These are phyloP conservation scores for Pipra filicauda DNA, from an alignment of 2,113 vertebrate genomes.

Conservation along the genomic window DNA sequence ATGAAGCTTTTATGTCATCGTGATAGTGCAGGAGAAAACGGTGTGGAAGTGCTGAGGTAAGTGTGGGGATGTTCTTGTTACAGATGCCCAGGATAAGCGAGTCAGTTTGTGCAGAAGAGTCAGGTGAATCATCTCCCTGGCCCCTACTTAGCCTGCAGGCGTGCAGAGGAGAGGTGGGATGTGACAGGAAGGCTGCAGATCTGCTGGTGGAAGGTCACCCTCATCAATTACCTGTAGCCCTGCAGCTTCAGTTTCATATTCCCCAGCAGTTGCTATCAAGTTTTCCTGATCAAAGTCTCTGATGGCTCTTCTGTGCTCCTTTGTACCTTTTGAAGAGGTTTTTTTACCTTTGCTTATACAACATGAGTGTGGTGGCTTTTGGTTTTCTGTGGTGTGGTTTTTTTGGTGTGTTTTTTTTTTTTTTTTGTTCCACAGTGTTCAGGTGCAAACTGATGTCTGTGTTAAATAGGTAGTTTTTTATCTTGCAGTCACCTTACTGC, in stretches of 20 bases:
- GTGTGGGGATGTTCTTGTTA: neutral
- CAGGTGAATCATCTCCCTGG: neutral
- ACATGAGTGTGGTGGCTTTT: neutral
- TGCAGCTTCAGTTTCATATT: neutral
- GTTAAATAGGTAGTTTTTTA: neutral
- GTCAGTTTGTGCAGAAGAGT: neutral
- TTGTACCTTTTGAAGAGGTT: neutral
- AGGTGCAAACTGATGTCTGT: neutral
- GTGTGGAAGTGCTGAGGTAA: neutral
- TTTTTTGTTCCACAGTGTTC: neutral
- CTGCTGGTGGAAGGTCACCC: neutral
- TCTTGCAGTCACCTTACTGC: neutral
- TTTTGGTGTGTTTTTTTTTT: neutral
- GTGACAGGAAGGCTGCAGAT: neutral
- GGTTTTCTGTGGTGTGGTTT: too few species aligned
- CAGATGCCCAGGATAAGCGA: neutral
- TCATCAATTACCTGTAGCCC: fast-evolving
- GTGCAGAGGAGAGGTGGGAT: neutral
- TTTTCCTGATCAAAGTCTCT: neutral
- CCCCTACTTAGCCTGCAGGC: neutral
- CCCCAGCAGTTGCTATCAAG: neutral
- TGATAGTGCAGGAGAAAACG: neutral
- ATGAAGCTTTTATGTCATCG: neutral
- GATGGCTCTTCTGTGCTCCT: neutral
- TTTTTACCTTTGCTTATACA: neutral